Percentiles rank a stretch among this genome's conserved stretches.
These are phyloP conservation scores for Eristalis arbustorum DNA, from an alignment of 2,888 invertebrate species.

Conservation along the genomic window DNA sequence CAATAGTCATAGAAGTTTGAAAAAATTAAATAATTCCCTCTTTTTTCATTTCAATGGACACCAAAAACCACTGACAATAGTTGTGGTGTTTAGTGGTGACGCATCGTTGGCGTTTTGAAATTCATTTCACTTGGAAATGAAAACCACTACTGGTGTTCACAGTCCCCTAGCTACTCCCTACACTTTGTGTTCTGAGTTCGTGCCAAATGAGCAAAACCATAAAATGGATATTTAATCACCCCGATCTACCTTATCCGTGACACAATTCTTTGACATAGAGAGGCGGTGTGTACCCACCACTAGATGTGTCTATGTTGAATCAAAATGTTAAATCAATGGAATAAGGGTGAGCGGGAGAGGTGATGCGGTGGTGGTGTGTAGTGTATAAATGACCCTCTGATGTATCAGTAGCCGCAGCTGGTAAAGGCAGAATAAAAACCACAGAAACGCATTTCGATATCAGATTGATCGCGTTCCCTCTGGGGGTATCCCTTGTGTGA, in stretches of 20 bases:
- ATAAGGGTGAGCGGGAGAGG: background rate
- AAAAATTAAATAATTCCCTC: background rate
- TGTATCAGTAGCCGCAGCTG: constrained; percentile 34
- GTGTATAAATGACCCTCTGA: constrained; percentile 10
- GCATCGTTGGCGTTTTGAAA: background rate
- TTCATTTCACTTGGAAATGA: background rate
- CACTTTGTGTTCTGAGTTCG: constrained; percentile 6
- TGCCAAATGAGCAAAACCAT: constrained; percentile 31
- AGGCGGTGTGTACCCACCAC: background rate
- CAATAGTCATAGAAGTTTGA: background rate
- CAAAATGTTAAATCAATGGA: constrained; percentile 20
- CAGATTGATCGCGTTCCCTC: constrained; percentile 16
- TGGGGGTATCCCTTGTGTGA: background rate
- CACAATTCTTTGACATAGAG: constrained; percentile 24
- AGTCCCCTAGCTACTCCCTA: too few relatives aligned
- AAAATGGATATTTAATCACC: constrained; percentile 48
- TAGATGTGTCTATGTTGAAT: background rate
- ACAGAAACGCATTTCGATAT: constrained; percentile 43
- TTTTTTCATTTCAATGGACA: background rate
- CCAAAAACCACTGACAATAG: background rate
- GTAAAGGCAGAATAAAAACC: constrained; percentile 26
- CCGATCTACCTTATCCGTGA: constrained; percentile 45
- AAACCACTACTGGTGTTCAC: background rate
- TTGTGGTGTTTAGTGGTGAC: constrained; percentile 9
- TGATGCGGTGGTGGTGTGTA: background rate